Evolutionary conservation across 2,888 invertebrate genomes (phyloP).

Genomic region (Nesidiocoris tenuis): DNA sequence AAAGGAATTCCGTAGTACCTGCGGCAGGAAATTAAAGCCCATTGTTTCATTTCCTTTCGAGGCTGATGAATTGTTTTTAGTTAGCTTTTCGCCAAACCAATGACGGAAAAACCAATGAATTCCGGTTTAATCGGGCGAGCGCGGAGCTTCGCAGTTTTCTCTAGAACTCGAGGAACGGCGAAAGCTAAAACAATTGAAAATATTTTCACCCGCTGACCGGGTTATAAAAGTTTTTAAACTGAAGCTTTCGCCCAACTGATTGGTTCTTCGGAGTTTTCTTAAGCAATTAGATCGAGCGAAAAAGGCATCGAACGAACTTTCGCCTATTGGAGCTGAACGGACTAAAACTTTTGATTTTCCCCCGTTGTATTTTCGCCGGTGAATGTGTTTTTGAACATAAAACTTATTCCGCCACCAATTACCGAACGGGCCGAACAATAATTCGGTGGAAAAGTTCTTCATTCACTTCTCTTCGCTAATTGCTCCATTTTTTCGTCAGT

Average conservation of each 20-base stretch:
- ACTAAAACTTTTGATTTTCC: neutral
- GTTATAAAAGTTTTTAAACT: slow-evolving; percentile 19
- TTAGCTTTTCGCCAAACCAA: neutral
- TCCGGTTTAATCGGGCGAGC: neutral
- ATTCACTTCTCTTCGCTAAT: neutral
- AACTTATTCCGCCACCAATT: neutral
- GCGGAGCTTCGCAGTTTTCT: neutral
- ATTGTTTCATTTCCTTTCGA: neutral
- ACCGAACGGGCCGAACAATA: neutral
- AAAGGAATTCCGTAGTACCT: neutral
- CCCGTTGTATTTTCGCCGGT: neutral
- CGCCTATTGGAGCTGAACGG: neutral
- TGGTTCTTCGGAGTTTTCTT: slow-evolving; percentile 26
- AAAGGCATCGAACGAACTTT: neutral
- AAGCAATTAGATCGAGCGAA: slow-evolving; percentile 14
- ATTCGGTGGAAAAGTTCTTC: neutral
- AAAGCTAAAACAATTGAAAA: neutral
- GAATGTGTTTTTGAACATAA: neutral
- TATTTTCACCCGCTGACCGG: slow-evolving; percentile 3
- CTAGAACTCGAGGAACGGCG: neutral
- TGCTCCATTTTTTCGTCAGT: neutral
- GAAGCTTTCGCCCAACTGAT: slow-evolving; percentile 8
- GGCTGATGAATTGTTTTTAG: neutral
- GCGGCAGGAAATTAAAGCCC: neutral
- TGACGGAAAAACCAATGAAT: neutral